Evolutionary conservation across 2,113 vertebrate species (phyloP).

Genomic region (Gymnobelideus leadbeateri): DNA sequence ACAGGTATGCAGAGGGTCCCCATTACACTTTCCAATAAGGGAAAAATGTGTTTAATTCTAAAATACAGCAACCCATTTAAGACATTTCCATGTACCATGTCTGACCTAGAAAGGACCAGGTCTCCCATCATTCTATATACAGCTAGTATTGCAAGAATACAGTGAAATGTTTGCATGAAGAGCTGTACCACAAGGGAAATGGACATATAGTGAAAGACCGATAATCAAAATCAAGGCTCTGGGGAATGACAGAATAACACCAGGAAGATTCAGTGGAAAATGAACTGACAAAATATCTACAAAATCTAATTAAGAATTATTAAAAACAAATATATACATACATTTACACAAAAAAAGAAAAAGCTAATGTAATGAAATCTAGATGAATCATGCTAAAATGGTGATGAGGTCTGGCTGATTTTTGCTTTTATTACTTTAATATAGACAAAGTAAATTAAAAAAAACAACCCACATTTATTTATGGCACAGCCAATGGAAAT

Average conservation of each 20-base stretch:
- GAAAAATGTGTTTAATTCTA: constrained; percentile 92
- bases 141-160: constrained; percentile 83
- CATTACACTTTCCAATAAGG: constrained; percentile 93
- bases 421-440: constrained; percentile 69
- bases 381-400: constrained; percentile 89
- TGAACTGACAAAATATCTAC: constrained; percentile 94
- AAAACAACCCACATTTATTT: constrained; percentile 60
- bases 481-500: constrained; percentile 81
- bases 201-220: constrained; percentile 78
- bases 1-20: constrained; percentile 91
- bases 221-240: constrained; percentile 82
- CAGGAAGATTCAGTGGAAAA: constrained; percentile 86
- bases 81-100: constrained; percentile 86
- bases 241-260: constrained; percentile 88
- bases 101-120: constrained; percentile 84
- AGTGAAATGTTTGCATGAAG: constrained; percentile 81
- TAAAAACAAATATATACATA: constrained; percentile 99
- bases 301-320: constrained; percentile 93
- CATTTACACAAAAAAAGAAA: constrained; percentile 91
- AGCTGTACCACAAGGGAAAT: constrained; percentile 77
- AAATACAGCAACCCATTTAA: constrained; percentile 93
- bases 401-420: constrained; percentile 76
- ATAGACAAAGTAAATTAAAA: constrained; percentile 80
- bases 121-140: constrained; percentile 85
- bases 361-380: constrained; percentile 89